A percentile compares a stretch with the other conserved stretches of the same genome.
Conservation (phyloP, 2,888 invertebrate genomes). For the Furcula furcula region DNA sequence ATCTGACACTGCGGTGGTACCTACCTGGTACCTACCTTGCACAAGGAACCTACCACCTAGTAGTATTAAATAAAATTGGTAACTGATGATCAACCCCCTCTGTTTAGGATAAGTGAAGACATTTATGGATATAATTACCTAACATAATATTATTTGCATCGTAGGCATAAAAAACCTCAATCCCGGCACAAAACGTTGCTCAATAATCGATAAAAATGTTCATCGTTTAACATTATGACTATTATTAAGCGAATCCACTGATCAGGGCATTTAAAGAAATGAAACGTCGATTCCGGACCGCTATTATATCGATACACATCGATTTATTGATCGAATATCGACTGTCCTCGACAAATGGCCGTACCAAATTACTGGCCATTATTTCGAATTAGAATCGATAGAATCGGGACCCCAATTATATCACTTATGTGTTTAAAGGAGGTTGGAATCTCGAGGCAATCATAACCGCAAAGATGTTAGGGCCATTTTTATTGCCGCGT, state of each 20-base stretch:
- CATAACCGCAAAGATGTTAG: slow-evolving; percentile 61
- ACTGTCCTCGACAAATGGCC: slow-evolving; percentile 79
- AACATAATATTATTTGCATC: slow-evolving; percentile 10
- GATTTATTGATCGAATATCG: slow-evolving; percentile 81
- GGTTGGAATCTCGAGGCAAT: slow-evolving; percentile 67
- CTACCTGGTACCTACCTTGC: too few species aligned
- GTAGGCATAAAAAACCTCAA: slow-evolving; percentile 29
- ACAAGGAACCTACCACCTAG: too few species aligned
- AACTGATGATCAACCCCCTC: too few species aligned
- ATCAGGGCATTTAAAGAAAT: slow-evolving; percentile 80
- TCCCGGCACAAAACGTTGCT: slow-evolving; percentile 39
- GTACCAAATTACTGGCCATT: slow-evolving; percentile 77
- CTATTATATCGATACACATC: slow-evolving; percentile 78
- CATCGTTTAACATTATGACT: slow-evolving; percentile 73
- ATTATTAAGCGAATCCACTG: slow-evolving; percentile 76
- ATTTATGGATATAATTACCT: too few species aligned
- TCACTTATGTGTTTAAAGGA: slow-evolving; percentile 81
- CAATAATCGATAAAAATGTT: slow-evolving; percentile 56
- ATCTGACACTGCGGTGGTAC: too few species aligned
- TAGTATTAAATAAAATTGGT: too few species aligned
- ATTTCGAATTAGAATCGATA: slow-evolving; percentile 80
- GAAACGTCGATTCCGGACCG: slow-evolving; percentile 74
- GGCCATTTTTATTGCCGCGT: slow-evolving; percentile 35
- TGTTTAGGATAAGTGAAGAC: too few species aligned
- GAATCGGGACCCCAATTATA: slow-evolving; percentile 79